Evolutionary conservation across 2,797 vertebrate genomes (phyloP).

Genomic region (Fistularia tabacaria): DNA sequence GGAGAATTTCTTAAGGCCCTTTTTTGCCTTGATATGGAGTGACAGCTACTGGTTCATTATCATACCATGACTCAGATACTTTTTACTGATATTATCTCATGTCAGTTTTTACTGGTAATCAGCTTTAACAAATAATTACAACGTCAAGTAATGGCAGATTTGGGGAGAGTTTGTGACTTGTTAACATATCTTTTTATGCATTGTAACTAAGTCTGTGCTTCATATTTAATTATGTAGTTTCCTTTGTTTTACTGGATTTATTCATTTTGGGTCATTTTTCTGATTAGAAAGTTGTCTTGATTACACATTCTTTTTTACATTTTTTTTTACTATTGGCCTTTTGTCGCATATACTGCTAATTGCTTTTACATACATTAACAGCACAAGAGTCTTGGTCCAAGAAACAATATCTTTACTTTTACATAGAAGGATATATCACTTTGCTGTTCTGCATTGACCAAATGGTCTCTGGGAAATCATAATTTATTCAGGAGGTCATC

Average conservation of each 20-base stretch:
- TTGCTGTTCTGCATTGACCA: conserved; percentile 47
- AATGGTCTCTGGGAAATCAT: conserved; percentile 58
- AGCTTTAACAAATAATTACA: not conserved
- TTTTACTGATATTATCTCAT: too few relatives aligned
- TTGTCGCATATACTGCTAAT: not conserved
- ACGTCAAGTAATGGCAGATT: too few relatives aligned
- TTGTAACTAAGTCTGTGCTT: too few relatives aligned
- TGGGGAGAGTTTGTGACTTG: not conserved
- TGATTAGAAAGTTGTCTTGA: too few relatives aligned
- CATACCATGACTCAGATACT: not conserved
- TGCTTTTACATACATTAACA: not conserved
- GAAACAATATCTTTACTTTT: conserved; percentile 9
- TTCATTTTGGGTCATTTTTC: too few relatives aligned
- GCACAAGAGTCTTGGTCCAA: too few relatives aligned
- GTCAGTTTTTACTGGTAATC: too few relatives aligned
- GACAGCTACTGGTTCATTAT: not conserved
- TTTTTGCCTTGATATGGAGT: not conserved
- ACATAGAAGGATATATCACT: conserved; percentile 26
- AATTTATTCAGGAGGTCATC: conserved; percentile 56
- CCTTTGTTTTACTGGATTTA: too few relatives aligned
- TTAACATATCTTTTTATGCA: not conserved
- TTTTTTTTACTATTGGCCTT: too few relatives aligned
- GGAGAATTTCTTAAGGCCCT: not conserved
- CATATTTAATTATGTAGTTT: too few relatives aligned
- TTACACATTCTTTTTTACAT: too few relatives aligned